Conservation (phyloP, 2,888 invertebrate species). For the Xestia xanthographa region DNA sequence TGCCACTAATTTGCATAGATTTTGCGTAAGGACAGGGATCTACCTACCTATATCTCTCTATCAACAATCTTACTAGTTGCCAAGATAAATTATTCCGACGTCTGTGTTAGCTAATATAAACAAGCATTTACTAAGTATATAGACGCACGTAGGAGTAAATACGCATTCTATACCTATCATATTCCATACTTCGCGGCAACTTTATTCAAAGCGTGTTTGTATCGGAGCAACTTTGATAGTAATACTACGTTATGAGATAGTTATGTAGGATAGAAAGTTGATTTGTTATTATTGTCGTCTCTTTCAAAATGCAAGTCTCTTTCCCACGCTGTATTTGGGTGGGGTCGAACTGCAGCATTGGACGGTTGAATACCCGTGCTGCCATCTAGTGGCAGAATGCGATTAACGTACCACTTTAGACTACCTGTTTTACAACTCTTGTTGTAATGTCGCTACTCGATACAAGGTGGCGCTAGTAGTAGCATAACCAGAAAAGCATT, state of each 20-base stretch:
- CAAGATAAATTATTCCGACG: conserved; percentile 51
- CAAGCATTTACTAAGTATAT: conserved; percentile 23
- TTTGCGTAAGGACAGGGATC: conserved; percentile 27
- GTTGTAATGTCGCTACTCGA: conserved; percentile 70
- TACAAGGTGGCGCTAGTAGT: conserved; percentile 76
- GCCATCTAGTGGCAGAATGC: conserved; percentile 76
- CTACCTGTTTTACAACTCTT: background rate
- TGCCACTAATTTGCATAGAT: conserved; percentile 43
- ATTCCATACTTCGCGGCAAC: conserved; percentile 33
- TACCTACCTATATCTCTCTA: conserved; percentile 8
- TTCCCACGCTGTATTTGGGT: conserved; percentile 72
- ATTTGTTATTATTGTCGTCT: conserved; percentile 85
- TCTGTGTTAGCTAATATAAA: conserved; percentile 45
- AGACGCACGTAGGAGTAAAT: conserved; percentile 28
- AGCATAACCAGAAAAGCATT: background rate
- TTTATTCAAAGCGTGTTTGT: conserved; percentile 50
- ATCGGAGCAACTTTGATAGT: conserved; percentile 48
- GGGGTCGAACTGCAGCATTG: conserved; percentile 72
- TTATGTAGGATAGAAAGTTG: conserved; percentile 71
- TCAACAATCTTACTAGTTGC: conserved; percentile 39
- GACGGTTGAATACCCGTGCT: conserved; percentile 56
- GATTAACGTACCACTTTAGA: conserved; percentile 3
- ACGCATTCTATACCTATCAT: conserved; percentile 4
- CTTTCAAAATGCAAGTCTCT: conserved; percentile 74
- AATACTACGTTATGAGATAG: conserved; percentile 46